A percentile compares a stretch with the other conserved stretches of the same genome.
Evolutionary conservation across 1,140 invertebrate genomes (phyloP).

Genomic region (Drosophila kikkawai): DNA sequence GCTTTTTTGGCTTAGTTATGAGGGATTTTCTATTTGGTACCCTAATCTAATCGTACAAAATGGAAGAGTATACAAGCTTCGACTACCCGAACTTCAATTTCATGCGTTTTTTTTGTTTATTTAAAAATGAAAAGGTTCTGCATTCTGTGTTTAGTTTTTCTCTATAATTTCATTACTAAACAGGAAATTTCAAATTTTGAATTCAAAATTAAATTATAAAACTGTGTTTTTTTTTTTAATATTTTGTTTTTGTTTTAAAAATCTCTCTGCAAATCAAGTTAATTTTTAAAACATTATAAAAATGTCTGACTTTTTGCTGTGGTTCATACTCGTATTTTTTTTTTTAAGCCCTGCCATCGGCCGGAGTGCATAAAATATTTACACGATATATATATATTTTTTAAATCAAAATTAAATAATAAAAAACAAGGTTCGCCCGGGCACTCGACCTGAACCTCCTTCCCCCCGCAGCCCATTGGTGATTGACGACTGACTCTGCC

Average conservation of each 20-base stretch:
- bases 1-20: no score
- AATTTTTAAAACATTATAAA: conserved; percentile 16
- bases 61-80: no score
- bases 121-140: no score
- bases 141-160: not conserved
- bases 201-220: no score
- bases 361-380: conserved; percentile 69
- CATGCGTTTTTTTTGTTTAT: no score
- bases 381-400: conserved; percentile 50
- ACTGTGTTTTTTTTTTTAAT: not conserved
- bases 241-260: not conserved
- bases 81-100: no score
- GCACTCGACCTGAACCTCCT: conserved; percentile 6
- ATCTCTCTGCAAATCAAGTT: not conserved
- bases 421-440: conserved; percentile 29
- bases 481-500: not conserved
- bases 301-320: conserved; percentile 5
- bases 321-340: not conserved
- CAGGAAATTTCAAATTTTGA: not conserved
- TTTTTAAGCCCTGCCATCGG: conserved; percentile 4
- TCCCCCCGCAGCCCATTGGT: not conserved
- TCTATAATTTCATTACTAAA: not conserved
- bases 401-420: conserved; percentile 77
- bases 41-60: no score
- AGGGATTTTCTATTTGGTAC: no score